These are phyloP conservation scores for Coccyzus lansbergi DNA, from an alignment of 2,797 vertebrate species.

Conservation along the genomic window DNA sequence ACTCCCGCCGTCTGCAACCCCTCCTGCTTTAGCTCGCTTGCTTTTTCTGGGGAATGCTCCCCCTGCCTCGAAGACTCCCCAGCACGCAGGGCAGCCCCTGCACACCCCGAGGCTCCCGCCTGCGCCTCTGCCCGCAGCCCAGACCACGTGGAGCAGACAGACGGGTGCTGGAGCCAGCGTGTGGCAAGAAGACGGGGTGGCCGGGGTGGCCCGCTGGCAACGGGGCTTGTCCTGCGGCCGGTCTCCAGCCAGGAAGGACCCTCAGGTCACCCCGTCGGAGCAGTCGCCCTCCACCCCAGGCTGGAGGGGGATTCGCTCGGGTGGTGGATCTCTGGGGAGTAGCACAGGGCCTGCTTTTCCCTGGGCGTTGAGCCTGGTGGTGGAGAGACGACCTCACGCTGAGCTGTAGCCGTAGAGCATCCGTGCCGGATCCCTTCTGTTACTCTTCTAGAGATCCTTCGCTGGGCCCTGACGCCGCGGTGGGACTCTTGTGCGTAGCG, in stretches of 20 bases:
- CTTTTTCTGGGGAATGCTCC: not conserved
- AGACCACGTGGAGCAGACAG: slow-evolving; percentile 47
- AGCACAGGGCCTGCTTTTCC: not conserved
- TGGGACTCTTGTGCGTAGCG: not conserved
- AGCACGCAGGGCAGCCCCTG: not conserved
- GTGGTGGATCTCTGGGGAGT: not conserved
- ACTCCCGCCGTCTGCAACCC: not conserved
- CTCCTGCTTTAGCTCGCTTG: slow-evolving; percentile 45
- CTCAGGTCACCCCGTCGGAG: not conserved
- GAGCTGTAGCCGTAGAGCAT: not conserved
- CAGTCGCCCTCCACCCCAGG: not conserved
- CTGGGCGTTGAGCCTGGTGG: not conserved
- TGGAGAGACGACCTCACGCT: not conserved
- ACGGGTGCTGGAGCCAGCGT: slow-evolving; percentile 50
- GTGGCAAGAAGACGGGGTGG: slow-evolving; percentile 63
- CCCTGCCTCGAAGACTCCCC: slow-evolving; percentile 15
- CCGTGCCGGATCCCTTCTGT: slow-evolving; percentile 2
- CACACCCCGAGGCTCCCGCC: slow-evolving; percentile 30
- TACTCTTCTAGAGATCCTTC: not conserved
- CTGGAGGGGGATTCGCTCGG: not conserved
- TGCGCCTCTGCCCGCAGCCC: slow-evolving; percentile 47
- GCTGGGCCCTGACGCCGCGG: not conserved
- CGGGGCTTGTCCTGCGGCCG: not conserved
- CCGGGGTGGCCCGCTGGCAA: slow-evolving; percentile 49
- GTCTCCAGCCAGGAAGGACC: slow-evolving; percentile 31